A percentile compares a stretch with the other conserved stretches of the same genome.
phyloP scores from a whole-genome alignment of 2,113 vertebrate genomes.

The Engraulis encrasicolus region DNA sequence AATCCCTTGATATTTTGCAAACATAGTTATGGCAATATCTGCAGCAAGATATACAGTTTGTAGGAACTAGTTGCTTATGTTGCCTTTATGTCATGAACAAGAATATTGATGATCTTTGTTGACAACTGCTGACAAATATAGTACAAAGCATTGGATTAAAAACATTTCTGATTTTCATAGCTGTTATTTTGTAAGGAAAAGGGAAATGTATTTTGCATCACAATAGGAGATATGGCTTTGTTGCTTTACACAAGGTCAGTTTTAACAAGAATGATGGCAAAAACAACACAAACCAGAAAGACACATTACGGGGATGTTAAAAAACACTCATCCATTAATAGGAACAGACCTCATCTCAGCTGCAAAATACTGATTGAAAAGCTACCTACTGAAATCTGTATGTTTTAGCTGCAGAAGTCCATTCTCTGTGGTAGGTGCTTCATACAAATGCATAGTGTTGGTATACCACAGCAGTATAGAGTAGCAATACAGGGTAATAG shows the following conservation, averaged over 20 bases:
- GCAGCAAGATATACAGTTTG: constrained; percentile 76
- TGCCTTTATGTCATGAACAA: constrained; percentile 64
- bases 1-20: constrained; percentile 77
- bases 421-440: constrained; percentile 37
- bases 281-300: constrained; percentile 18
- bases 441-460: constrained; percentile 57
- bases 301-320: constrained; percentile 9
- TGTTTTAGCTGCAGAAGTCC: neutral
- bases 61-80: constrained; percentile 64
- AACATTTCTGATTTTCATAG: constrained; percentile 64
- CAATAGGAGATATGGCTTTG: constrained; percentile 75
- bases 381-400: constrained; percentile 15
- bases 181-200: constrained; percentile 41
- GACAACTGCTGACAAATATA: constrained; percentile 71
- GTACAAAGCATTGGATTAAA: constrained; percentile 76
- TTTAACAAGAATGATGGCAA: constrained; percentile 28
- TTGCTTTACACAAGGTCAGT: constrained; percentile 62
- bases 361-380: constrained; percentile 18
- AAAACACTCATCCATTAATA: neutral
- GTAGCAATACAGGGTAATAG: constrained; percentile 2
- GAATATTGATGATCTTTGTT: constrained; percentile 62
- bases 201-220: constrained; percentile 66
- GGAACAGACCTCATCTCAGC: constrained; percentile 5
- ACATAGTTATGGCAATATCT: constrained; percentile 79
- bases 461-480: constrained; percentile 22